These are phyloP conservation scores for Tinea pellionella DNA, from an alignment of 2,888 invertebrate genomes.

Conservation along the genomic window DNA sequence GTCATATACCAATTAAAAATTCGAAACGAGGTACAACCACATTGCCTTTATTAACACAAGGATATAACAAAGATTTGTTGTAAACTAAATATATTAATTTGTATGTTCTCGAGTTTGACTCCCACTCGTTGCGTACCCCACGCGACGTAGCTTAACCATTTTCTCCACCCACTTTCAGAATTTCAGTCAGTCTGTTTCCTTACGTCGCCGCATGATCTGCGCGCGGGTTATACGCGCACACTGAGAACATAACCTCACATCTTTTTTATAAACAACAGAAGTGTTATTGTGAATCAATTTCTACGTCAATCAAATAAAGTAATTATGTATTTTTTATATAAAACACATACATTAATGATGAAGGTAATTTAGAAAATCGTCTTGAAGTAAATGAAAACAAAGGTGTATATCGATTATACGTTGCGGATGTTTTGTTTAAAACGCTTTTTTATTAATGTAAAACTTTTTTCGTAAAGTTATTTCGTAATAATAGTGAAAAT, in stretches of 20 bases:
- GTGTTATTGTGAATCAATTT: neutral
- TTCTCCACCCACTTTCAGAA: neutral
- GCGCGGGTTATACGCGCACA: neutral
- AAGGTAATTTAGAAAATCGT: neutral
- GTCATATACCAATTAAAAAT: no score
- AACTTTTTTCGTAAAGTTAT: neutral
- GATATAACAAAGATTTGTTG: neutral
- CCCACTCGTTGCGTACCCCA: neutral
- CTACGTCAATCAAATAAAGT: neutral
- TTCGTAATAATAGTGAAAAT: neutral
- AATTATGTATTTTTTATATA: neutral
- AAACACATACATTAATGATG: neutral
- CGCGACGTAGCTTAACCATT: neutral
- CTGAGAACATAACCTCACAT: conserved; percentile 1
- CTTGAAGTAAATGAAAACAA: conserved; percentile 40
- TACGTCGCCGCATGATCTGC: neutral
- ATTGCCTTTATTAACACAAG: no score
- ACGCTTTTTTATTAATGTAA: neutral
- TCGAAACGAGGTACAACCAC: no score
- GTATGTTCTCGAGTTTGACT: neutral
- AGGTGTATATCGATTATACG: conserved; percentile 52
- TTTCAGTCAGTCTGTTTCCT: neutral
- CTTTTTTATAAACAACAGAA: neutral
- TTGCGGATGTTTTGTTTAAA: conserved; percentile 16
- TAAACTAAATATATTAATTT: neutral